Conservation (phyloP, 37 sponge, comb jelly and placozoan species). For the Beroe forskalii region DNA sequence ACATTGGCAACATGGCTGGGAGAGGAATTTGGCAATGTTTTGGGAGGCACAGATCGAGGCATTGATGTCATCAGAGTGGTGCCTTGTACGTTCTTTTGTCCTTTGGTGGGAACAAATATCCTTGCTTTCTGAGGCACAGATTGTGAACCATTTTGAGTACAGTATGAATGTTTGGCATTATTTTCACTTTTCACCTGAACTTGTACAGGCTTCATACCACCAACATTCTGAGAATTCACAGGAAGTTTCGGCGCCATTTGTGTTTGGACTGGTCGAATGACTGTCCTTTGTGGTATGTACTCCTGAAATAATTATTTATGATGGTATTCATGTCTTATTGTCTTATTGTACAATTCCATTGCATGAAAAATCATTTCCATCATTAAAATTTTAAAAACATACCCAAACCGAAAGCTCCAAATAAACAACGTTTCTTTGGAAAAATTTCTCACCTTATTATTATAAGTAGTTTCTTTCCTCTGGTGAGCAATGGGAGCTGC, state of each 20-base stretch:
- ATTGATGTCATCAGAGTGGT: not conserved
- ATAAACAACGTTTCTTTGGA: too few relatives aligned
- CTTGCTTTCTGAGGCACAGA: not conserved
- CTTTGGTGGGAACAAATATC: not conserved
- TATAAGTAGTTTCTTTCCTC: too few relatives aligned
- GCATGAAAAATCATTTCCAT: too few relatives aligned
- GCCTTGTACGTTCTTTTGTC: not conserved
- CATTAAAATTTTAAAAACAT: too few relatives aligned
- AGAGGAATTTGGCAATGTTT: not conserved
- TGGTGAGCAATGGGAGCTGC: too few relatives aligned
- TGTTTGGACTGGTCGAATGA: not conserved
- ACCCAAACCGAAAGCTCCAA: too few relatives aligned
- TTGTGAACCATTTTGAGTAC: not conserved
- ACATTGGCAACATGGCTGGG: not conserved
- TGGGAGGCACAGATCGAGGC: not conserved
- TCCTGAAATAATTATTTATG: constrained; percentile 20
- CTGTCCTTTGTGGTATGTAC: constrained; percentile 14
- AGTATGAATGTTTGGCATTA: not conserved
- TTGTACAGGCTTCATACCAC: not conserved
- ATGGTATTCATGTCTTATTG: too few relatives aligned
- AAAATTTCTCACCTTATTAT: too few relatives aligned
- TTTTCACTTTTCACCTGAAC: not conserved
- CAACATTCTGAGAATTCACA: not conserved
- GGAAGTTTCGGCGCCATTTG: not conserved
- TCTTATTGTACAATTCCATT: too few relatives aligned